phyloP scores from a whole-genome alignment of 1,140 invertebrate genomes.

The Hylaeus volcanicus region DNA sequence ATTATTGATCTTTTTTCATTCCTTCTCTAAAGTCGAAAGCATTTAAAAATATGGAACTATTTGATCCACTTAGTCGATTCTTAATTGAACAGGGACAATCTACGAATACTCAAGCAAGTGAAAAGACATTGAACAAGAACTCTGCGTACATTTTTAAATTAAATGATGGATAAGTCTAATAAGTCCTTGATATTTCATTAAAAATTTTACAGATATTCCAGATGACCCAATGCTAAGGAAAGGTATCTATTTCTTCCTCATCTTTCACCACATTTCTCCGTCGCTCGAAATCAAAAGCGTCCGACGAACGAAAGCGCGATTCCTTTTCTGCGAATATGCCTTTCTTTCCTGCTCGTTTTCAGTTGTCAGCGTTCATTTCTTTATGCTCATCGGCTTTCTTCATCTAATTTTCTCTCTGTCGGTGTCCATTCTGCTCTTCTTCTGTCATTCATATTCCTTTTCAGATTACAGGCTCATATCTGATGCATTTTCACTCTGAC shows the following conservation, averaged over 20 bases:
- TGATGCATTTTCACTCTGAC: neutral
- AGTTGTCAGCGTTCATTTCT: conserved; percentile 8
- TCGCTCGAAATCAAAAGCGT: conserved; percentile 2
- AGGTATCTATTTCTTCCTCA: neutral
- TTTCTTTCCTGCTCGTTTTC: neutral
- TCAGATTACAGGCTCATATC: neutral
- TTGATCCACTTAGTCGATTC: too few species aligned
- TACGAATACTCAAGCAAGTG: too few species aligned
- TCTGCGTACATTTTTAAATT: too few species aligned
- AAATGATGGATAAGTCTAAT: too few species aligned
- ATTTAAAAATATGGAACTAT: too few species aligned
- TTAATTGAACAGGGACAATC: too few species aligned
- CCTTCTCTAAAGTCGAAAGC: too few species aligned
- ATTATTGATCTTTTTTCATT: too few species aligned
- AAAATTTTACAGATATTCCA: too few species aligned
- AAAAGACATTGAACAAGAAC: too few species aligned
- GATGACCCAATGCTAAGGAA: neutral
- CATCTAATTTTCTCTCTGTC: conserved; percentile 20
- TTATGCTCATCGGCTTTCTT: conserved; percentile 2
- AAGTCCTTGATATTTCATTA: too few species aligned
- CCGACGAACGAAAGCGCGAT: neutral
- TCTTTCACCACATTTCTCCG: neutral
- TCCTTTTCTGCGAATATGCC: neutral
- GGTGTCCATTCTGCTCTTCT: neutral
- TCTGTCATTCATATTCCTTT: neutral